Percentiles rank a stretch among this genome's conserved stretches.
These are phyloP conservation scores for Magallana gigas DNA, from an alignment of 1,140 invertebrate species.

Conservation along the genomic window DNA sequence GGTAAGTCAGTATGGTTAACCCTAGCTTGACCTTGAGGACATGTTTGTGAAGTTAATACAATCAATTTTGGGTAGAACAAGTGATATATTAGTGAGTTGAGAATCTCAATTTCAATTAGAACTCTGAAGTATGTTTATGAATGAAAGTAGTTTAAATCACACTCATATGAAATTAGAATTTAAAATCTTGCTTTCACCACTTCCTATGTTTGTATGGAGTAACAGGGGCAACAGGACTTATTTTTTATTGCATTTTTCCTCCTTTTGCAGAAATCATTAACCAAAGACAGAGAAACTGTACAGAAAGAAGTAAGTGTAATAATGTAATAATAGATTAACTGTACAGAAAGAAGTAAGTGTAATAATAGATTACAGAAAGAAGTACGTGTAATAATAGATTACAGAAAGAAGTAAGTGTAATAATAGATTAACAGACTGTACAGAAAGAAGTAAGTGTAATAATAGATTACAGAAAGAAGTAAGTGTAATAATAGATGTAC, in stretches of 20 bases:
- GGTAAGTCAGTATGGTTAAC: conserved; percentile 51
- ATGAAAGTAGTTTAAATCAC: too few species aligned
- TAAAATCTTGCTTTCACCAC: too few species aligned
- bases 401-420: too few species aligned
- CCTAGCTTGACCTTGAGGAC: conserved; percentile 84
- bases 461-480: too few species aligned
- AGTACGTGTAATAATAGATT: too few species aligned
- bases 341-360: conserved; percentile 79
- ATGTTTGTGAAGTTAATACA: conserved; percentile 79
- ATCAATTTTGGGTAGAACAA: too few species aligned
- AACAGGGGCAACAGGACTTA: neutral
- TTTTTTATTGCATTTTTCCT: conserved; percentile 16
- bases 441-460: too few species aligned
- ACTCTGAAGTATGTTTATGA: too few species aligned
- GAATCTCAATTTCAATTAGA: neutral
- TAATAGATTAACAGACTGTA: too few species aligned
- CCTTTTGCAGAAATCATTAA: conserved; percentile 81
- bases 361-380: neutral
- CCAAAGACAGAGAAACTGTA: conserved; percentile 86
- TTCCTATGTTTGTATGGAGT: too few species aligned
- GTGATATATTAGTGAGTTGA: conserved; percentile 81
- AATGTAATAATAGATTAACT: conserved; percentile 81
- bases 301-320: conserved; percentile 85
- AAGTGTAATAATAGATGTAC: too few species aligned
- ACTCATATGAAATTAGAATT: too few species aligned